A percentile compares a stretch with the other conserved stretches of the same genome.
phyloP scores from a whole-genome alignment of 2,113 vertebrate genomes.

The Oryctolagus cuniculus region mOryCun1.1 NC_091453.1:34686001-34686500 shows the following conservation, averaged over 20 bases:
- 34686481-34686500: slow-evolving; percentile 54
- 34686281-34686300: background rate
- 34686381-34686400: slow-evolving; percentile 24
- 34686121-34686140: slow-evolving; percentile 26
- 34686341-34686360: background rate
- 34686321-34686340: slow-evolving; percentile 21
- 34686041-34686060: background rate
- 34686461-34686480: slow-evolving; percentile 30
- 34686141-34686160: slow-evolving; percentile 30
- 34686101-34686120: slow-evolving; percentile 6
- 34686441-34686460: slow-evolving; percentile 37
- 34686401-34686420: background rate
- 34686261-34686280: slow-evolving; percentile 36
- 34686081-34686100: slow-evolving; percentile 45
- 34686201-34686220: slow-evolving; percentile 28
- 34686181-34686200: slow-evolving; percentile 63
- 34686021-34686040: slow-evolving; percentile 28
- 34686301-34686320: slow-evolving; percentile 30
- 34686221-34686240: slow-evolving; percentile 19
- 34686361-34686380: background rate
- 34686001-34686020: slow-evolving; percentile 13
- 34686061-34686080: slow-evolving; percentile 7
- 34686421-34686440: slow-evolving; percentile 48
- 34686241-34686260: slow-evolving; percentile 4
- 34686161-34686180: slow-evolving; percentile 30